Evolutionary conservation across 2,888 invertebrate genomes (phyloP).

Genomic region (Cryptus viduatorius): DNA sequence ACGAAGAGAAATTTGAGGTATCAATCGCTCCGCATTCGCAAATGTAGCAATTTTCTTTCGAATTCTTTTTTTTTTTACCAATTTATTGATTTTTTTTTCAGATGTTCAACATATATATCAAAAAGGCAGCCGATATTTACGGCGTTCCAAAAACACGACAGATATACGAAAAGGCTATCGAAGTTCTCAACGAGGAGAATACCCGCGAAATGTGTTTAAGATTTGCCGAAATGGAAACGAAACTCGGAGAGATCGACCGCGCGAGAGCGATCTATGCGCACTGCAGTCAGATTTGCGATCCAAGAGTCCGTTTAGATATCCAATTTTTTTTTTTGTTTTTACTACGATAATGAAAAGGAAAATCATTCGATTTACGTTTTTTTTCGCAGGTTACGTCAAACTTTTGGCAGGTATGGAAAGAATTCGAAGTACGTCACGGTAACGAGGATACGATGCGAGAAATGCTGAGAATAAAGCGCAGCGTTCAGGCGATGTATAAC

Average conservation of each 20-base stretch:
- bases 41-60: neutral
- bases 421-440: slow-evolving; percentile 99
- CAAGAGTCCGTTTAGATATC: slow-evolving; percentile 89
- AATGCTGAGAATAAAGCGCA: slow-evolving; percentile 98
- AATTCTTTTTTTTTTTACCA: neutral
- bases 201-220: slow-evolving; percentile 98
- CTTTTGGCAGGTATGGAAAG: slow-evolving; percentile 99
- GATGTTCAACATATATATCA: slow-evolving; percentile 99
- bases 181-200: slow-evolving; percentile 95
- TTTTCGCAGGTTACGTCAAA: slow-evolving; percentile 89
- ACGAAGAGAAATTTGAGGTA: slow-evolving; percentile 96
- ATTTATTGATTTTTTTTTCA: slow-evolving; percentile 79
- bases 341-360: neutral
- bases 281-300: slow-evolving; percentile 99
- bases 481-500: slow-evolving; percentile 99
- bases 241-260: slow-evolving; percentile 98
- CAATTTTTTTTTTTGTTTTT: neutral
- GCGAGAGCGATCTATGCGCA: slow-evolving; percentile 99
- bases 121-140: slow-evolving; percentile 98
- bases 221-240: slow-evolving; percentile 99
- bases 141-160: slow-evolving; percentile 98
- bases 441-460: slow-evolving; percentile 99
- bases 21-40: slow-evolving; percentile 50
- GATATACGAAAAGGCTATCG: slow-evolving; percentile 99
- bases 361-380: neutral